These are phyloP conservation scores for Anolis apletophallus DNA, from an alignment of 2,797 vertebrate species.

Conservation along the genomic window DNA sequence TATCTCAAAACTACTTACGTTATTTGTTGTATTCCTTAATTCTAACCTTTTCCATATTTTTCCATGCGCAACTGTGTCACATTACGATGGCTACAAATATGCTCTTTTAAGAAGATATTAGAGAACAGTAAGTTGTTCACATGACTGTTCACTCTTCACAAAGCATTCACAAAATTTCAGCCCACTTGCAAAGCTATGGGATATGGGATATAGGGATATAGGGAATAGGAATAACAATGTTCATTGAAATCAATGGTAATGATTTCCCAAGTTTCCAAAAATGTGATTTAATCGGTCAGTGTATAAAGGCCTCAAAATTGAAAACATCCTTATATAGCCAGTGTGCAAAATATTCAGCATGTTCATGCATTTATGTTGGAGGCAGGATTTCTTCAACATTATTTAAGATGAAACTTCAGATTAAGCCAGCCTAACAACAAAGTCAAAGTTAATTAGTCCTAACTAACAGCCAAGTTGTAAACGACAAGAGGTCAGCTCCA, in stretches of 20 bases:
- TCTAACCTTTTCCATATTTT: neutral
- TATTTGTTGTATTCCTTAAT: neutral
- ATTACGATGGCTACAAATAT: too few relatives aligned
- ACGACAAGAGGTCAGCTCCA: slow-evolving; percentile 78
- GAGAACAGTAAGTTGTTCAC: neutral
- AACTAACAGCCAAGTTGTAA: slow-evolving; percentile 80
- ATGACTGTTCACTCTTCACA: neutral
- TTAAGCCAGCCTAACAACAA: slow-evolving; percentile 77
- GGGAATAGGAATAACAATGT: neutral
- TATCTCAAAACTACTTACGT: neutral
- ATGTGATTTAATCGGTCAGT: neutral
- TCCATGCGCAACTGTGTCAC: neutral
- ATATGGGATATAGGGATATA: too few relatives aligned
- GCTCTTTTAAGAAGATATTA: neutral
- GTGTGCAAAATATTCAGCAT: slow-evolving; percentile 41
- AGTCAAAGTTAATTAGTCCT: slow-evolving; percentile 83
- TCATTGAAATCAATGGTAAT: neutral
- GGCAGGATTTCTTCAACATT: slow-evolving; percentile 59
- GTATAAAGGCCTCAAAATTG: slow-evolving; percentile 18
- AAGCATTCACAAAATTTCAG: neutral
- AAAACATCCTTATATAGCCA: slow-evolving; percentile 47
- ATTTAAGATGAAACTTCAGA: slow-evolving; percentile 76
- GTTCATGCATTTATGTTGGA: slow-evolving; percentile 55
- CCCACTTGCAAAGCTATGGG: neutral
- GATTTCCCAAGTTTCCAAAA: neutral